Evolutionary conservation across 2,797 vertebrate genomes (phyloP).

Genomic region (Molossus molossus): DNA sequence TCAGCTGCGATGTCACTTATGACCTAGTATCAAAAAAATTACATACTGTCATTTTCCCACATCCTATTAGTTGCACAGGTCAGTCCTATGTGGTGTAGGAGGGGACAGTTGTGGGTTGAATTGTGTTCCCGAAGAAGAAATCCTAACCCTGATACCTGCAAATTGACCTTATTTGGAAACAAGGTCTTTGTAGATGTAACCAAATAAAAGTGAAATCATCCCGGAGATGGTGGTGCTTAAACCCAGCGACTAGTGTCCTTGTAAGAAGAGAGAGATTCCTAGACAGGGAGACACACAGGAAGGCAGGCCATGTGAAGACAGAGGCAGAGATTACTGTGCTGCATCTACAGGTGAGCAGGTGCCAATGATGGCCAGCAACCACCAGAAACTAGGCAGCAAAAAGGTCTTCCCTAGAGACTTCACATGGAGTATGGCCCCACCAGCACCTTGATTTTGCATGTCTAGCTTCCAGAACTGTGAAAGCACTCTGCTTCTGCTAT

Average conservation of each 20-base stretch:
- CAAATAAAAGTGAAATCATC: neutral
- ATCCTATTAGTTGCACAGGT: neutral
- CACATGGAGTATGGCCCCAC: neutral
- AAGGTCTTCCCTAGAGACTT: neutral
- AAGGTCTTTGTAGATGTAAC: neutral
- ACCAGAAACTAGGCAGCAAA: neutral
- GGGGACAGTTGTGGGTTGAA: neutral
- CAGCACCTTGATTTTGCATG: neutral
- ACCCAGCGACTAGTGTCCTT: neutral
- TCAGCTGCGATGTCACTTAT: neutral
- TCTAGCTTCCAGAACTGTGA: neutral
- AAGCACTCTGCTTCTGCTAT: neutral
- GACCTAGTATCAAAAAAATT: neutral
- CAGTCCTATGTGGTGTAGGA: neutral
- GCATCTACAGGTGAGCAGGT: neutral
- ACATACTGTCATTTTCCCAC: neutral
- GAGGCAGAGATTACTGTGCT: neutral
- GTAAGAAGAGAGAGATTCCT: neutral
- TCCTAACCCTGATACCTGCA: neutral
- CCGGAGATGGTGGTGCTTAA: neutral
- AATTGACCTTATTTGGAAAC: slow-evolving; percentile 10
- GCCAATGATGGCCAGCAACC: neutral
- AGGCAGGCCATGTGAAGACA: neutral
- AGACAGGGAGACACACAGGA: neutral
- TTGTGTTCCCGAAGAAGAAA: neutral